phyloP scores from a whole-genome alignment of 1,140 invertebrate species.

The Acromyrmex charruanus region DNA sequence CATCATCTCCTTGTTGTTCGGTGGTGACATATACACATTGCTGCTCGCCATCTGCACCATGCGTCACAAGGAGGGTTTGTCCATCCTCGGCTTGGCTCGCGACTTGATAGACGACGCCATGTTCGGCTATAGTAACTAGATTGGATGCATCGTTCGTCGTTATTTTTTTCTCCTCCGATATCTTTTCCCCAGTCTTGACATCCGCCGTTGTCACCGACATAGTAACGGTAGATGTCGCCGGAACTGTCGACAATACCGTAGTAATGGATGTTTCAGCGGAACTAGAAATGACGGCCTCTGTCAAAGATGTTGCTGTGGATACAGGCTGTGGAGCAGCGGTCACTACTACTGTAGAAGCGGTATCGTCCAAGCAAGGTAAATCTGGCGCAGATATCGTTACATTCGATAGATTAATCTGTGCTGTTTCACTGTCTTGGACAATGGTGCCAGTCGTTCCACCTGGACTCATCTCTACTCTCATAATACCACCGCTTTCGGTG shows the following conservation, averaged over 20 bases:
- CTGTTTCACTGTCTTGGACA: conserved; percentile 85
- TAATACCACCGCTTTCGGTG: conserved; percentile 89
- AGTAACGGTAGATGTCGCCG: conserved; percentile 64
- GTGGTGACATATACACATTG: conserved; percentile 91
- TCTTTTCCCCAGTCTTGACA: conserved; percentile 76
- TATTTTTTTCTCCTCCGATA: conserved; percentile 75
- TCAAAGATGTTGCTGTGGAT: conserved; percentile 46
- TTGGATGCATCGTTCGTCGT: conserved; percentile 79
- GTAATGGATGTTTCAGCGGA: conserved; percentile 31
- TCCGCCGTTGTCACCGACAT: conserved; percentile 61
- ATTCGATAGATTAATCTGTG: conserved; percentile 79
- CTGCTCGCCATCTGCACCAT: conserved; percentile 90
- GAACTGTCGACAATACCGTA: conserved; percentile 53
- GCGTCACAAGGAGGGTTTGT: conserved; percentile 90
- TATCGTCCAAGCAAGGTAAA: conserved; percentile 85
- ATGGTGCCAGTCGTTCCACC: conserved; percentile 89
- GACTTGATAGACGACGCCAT: conserved; percentile 88
- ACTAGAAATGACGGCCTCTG: conserved; percentile 27
- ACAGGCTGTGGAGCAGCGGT: conserved; percentile 1
- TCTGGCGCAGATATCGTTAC: conserved; percentile 85
- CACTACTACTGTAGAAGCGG: conserved; percentile 49
- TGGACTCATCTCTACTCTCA: conserved; percentile 90
- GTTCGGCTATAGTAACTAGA: conserved; percentile 87
- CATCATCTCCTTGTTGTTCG: conserved; percentile 88
- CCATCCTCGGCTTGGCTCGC: conserved; percentile 92